Conservation (phyloP, 2,113 vertebrate genomes). For the Odocoileus hemionus region DNA sequence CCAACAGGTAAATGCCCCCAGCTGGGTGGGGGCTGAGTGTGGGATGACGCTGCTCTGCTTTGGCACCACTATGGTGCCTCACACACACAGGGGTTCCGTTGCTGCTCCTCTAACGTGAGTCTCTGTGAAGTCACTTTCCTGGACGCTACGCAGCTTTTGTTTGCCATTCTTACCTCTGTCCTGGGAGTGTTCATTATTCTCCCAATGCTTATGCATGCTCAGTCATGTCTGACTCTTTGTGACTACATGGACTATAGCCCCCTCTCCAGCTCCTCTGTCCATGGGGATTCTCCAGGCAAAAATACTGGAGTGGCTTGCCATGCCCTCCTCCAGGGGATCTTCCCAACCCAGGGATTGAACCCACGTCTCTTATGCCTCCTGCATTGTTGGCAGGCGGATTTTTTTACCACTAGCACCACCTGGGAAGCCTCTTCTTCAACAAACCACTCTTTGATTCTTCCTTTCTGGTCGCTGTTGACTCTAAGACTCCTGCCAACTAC, state of each 20-base stretch:
- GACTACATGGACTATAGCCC: background rate
- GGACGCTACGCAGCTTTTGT: background rate
- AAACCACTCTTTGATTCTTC: background rate
- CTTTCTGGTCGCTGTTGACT: background rate
- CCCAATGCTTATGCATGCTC: background rate
- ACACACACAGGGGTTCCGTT: background rate
- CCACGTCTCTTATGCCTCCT: background rate
- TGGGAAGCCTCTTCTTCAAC: background rate
- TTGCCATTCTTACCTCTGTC: background rate
- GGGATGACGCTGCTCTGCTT: background rate
- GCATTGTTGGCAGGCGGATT: background rate
- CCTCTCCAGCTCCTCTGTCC: background rate
- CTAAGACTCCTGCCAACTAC: background rate
- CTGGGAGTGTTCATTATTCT: background rate
- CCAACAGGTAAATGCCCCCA: slow-evolving; percentile 90
- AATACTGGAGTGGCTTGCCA: background rate
- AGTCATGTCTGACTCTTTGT: background rate
- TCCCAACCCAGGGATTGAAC: background rate
- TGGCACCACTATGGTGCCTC: background rate
- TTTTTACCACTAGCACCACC: background rate
- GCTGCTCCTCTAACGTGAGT: background rate
- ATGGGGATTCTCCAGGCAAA: background rate
- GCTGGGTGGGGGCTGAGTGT: background rate
- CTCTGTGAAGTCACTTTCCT: background rate
- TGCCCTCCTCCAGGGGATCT: background rate